Base-by-base conservation (phyloP, 1,140 invertebrate genomes). In the Drosophila pectinifera region DNA sequence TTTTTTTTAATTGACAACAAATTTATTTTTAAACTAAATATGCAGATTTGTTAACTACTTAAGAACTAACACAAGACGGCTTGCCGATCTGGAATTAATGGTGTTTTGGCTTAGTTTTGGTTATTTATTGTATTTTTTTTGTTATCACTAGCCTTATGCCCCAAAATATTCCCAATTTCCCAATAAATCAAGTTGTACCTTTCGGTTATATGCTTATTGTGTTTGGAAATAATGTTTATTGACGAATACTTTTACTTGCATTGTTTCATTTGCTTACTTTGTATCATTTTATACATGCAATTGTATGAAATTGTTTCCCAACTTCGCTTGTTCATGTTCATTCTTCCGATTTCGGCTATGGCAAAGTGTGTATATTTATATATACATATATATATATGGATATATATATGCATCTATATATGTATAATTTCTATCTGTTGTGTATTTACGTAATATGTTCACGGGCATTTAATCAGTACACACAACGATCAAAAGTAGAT, bases 231-330 rank as follows among this genome's bases (percentile, higher is more conserved):
- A 72, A 80, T 80, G 16, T 80, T 82, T 82, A 82, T 82, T 82
- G 79, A 82, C 62, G 79, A 78, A 82, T 82, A 82, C 57, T 73
- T 81, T 78, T 78, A 73, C 48, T 81, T 81, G 73, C 78, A 81
- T 81, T 77, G 61, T 62, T 79, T 79, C 76, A 54, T 58, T 76
- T 76, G 49, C 45, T 76, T 75, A 59, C 45, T 67, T 59, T 68
- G 70, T 67, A 53, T 76, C 65, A 56, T 76, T 69, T 69, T 61
- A 48, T 70, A 80, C 78, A 79, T 79, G 69, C 57, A 80, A 67
- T 63, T 59, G 45, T 63, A 39, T 36, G 31, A 56, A 62, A 67
- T 80, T 57, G 65, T 49, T 59, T 56, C 28, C 18, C 59, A 49
- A 64, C 43, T 51, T 49, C 48, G 34, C 58, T 34, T 5, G 14